Conservation (phyloP, 2,888 invertebrate species). For the Hesperia comma region DNA sequence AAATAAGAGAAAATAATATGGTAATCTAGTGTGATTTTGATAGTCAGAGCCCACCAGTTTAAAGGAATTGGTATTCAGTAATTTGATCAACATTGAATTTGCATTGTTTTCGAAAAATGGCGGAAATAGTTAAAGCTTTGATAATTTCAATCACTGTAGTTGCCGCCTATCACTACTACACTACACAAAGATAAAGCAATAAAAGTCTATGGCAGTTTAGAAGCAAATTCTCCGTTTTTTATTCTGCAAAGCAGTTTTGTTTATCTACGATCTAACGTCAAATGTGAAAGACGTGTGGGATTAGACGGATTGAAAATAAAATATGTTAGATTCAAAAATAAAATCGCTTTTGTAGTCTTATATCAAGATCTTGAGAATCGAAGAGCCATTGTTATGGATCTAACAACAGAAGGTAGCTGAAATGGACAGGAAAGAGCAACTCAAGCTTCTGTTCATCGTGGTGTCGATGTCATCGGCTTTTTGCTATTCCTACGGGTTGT, state of each 20-base stretch:
- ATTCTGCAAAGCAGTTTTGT: conserved; percentile 13
- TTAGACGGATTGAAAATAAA: conserved; percentile 10
- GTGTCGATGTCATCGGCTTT: conserved; percentile 63
- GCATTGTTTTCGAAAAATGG: conserved; percentile 44
- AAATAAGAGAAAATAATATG: too few species aligned
- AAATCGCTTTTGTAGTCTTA: conserved; percentile 4
- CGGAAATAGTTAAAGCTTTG: conserved; percentile 51
- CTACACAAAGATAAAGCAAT: conserved; percentile 43
- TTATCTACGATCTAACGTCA: conserved; percentile 23
- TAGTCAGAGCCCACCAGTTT: conserved; percentile 9
- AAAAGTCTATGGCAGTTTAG: neutral
- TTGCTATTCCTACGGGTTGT: conserved; percentile 64
- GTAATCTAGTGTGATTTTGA: conserved; percentile 10
- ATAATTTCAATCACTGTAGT: conserved; percentile 53
- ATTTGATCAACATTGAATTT: neutral
- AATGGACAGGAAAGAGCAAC: conserved; percentile 66
- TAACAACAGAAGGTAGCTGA: conserved; percentile 39
- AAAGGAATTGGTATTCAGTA: neutral
- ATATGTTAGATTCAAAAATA: conserved; percentile 12
- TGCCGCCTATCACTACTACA: conserved; percentile 54
- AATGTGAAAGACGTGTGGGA: conserved; percentile 18
- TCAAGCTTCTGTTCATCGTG: conserved; percentile 61
- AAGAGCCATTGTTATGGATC: conserved; percentile 6
- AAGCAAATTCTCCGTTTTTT: conserved; percentile 4
- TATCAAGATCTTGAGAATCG: neutral